These are phyloP conservation scores for Sminthurides bifidus DNA, from an alignment of 1,140 invertebrate genomes.

Conservation along the genomic window DNA sequence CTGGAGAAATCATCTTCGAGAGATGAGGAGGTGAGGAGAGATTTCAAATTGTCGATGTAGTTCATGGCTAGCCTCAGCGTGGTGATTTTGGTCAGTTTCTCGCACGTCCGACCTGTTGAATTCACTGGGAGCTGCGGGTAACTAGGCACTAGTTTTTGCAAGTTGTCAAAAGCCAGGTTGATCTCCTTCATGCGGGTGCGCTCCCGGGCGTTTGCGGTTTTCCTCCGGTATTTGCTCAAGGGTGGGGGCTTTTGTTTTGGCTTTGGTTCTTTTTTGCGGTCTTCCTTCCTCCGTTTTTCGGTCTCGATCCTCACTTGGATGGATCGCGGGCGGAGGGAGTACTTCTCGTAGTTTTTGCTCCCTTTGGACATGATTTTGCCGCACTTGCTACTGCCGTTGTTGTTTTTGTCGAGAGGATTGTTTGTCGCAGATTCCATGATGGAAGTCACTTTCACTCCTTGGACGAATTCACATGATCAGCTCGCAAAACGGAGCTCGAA, in stretches of 20 bases:
- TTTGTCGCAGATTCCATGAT: constrained; percentile 8
- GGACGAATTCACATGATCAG: too few relatives aligned
- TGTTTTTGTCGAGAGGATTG: constrained; percentile 8
- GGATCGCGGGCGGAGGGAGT: constrained; percentile 43
- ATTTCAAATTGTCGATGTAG: constrained; percentile 58
- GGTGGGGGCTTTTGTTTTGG: constrained; percentile 65
- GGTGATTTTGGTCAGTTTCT: constrained; percentile 79
- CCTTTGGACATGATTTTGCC: background rate
- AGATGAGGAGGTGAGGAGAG: constrained; percentile 36
- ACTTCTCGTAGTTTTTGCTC: constrained; percentile 36
- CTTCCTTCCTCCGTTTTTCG: constrained; percentile 36
- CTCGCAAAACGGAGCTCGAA: too few relatives aligned
- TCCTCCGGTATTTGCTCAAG: constrained; percentile 74
- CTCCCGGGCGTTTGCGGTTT: constrained; percentile 79
- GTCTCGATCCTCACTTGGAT: constrained; percentile 42
- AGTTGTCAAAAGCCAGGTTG: constrained; percentile 69
- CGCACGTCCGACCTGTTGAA: constrained; percentile 42
- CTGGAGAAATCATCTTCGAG: background rate
- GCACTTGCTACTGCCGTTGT: constrained; percentile 2
- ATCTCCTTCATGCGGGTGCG: constrained; percentile 75
- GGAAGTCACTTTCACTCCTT: too few relatives aligned
- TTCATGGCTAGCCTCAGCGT: constrained; percentile 74
- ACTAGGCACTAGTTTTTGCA: constrained; percentile 59
- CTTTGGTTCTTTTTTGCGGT: constrained; percentile 36
- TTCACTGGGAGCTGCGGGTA: constrained; percentile 36